Conservation (phyloP, 2,113 vertebrate species). For the Nymphicus hollandicus region DNA sequence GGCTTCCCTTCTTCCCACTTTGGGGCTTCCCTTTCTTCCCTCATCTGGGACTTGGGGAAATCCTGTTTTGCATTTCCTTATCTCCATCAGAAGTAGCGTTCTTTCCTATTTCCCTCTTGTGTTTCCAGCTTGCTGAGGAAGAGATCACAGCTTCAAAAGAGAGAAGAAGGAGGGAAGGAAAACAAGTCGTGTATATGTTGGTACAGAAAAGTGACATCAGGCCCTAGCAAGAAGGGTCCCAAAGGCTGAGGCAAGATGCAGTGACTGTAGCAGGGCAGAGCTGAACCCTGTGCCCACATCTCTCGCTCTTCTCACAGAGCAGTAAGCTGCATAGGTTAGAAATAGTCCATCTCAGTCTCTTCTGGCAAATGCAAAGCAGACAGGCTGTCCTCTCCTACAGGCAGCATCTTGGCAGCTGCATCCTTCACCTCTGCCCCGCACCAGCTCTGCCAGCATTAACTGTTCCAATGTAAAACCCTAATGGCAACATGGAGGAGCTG, state of each 20-base stretch:
- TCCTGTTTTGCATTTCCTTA: not conserved
- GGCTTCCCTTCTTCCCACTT: not conserved
- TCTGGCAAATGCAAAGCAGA: not conserved
- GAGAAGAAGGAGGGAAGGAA: not conserved
- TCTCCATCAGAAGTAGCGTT: not conserved
- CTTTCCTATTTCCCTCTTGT: not conserved
- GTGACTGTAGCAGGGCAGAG: not conserved
- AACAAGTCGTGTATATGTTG: not conserved
- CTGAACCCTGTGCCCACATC: accelerated
- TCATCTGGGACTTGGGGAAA: not conserved
- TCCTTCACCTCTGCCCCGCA: not conserved
- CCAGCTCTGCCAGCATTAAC: not conserved
- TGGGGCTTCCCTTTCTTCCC: not conserved
- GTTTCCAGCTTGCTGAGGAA: not conserved
- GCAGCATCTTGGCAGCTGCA: not conserved
- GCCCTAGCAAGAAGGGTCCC: not conserved
- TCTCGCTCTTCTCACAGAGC: not conserved
- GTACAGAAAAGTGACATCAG: not conserved
- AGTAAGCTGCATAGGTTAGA: not conserved
- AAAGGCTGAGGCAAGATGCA: not conserved
- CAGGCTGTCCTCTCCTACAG: not conserved
- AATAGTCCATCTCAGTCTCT: accelerated
- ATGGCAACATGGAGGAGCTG: not conserved
- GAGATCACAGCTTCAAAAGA: not conserved
- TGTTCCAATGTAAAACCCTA: not conserved